These are phyloP conservation scores for Panthera tigris DNA, from an alignment of 2,113 vertebrate genomes.

Conservation along the genomic window DNA sequence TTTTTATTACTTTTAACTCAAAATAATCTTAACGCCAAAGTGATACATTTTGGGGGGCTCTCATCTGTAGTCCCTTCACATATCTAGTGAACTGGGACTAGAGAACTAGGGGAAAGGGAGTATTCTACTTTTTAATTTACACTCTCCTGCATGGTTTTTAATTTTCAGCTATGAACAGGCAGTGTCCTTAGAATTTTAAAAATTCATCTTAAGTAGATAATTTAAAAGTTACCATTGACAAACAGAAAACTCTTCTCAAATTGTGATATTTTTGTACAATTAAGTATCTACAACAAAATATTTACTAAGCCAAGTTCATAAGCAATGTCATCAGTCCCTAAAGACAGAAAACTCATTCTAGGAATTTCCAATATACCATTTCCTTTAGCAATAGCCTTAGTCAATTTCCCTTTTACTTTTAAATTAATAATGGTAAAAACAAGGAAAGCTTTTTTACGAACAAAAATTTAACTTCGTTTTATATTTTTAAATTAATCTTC, in stretches of 20 bases:
- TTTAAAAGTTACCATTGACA: background rate
- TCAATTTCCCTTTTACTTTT: background rate
- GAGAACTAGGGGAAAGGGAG: background rate
- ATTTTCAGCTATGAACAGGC: background rate
- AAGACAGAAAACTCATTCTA: background rate
- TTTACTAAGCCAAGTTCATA: constrained; percentile 32
- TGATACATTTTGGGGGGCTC: background rate
- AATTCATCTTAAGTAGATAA: background rate
- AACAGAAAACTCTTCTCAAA: constrained; percentile 31
- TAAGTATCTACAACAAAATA: background rate
- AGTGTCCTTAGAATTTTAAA: constrained; percentile 14
- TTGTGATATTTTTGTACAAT: background rate
- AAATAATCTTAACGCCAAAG: background rate
- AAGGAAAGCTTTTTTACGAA: constrained; percentile 13
- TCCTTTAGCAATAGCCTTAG: background rate
- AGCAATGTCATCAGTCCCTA: background rate
- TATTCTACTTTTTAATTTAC: background rate
- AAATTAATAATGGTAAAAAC: background rate
- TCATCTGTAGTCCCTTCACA: background rate
- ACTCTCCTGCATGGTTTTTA: background rate
- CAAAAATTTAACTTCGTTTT: background rate
- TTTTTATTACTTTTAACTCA: background rate
- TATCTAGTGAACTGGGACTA: background rate
- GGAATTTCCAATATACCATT: background rate
- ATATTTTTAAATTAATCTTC: constrained; percentile 12